phyloP scores from a whole-genome alignment of 2,113 vertebrate genomes.

The Gyps fulvus region DNA sequence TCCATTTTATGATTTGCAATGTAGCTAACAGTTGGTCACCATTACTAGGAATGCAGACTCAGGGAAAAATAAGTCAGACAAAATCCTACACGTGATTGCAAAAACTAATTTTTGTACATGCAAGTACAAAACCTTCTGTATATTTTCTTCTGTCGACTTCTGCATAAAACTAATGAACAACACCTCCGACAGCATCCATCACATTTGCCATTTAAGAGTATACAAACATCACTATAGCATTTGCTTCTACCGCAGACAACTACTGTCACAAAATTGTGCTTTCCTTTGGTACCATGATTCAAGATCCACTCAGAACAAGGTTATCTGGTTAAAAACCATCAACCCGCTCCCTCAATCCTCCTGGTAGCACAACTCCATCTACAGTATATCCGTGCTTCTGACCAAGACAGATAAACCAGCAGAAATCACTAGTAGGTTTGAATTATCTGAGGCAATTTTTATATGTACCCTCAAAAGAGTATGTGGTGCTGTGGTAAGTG shows the following conservation, averaged over 20 bases:
- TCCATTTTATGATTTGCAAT: background rate
- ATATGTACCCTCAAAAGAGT: background rate
- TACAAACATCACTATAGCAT: too few relatives aligned
- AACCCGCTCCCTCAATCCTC: too few relatives aligned
- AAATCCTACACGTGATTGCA: accelerated
- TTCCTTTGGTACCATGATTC: accelerated
- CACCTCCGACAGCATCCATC: background rate
- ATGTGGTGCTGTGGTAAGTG: background rate
- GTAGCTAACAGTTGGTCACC: background rate
- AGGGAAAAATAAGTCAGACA: background rate
- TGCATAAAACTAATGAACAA: background rate
- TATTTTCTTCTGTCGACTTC: background rate
- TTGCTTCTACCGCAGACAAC: background rate
- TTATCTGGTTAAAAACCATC: background rate
- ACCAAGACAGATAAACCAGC: background rate
- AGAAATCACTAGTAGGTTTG: too few relatives aligned
- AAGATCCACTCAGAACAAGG: background rate
- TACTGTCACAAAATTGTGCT: background rate
- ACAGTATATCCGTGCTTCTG: accelerated
- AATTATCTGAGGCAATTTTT: too few relatives aligned
- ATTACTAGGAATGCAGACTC: background rate
- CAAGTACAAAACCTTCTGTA: background rate
- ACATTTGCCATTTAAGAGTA: background rate
- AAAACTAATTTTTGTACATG: background rate
- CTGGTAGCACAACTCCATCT: background rate